These are phyloP conservation scores for Labeo calbasu DNA, from an alignment of 2,797 vertebrate genomes.

Conservation along the genomic window DNA sequence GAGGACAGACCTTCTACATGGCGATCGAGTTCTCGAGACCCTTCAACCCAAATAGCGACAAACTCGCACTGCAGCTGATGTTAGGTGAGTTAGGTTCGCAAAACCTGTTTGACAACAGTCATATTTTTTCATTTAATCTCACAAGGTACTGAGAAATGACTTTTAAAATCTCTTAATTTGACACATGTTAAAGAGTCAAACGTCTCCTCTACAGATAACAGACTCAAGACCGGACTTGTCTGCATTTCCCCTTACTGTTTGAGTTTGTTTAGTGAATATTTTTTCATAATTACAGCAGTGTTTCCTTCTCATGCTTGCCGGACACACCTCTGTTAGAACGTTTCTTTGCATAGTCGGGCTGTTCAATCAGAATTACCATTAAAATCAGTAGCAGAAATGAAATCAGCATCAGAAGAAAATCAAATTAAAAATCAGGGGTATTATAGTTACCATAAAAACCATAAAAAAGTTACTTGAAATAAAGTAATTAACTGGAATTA, in stretches of 20 bases:
- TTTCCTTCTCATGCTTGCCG: not conserved
- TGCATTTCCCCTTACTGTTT: not conserved
- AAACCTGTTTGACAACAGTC: not conserved
- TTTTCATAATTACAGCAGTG: not conserved
- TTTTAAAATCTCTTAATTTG: not conserved
- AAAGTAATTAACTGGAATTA: no score
- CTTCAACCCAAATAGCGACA: conserved; percentile 75
- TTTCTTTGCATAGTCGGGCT: no score
- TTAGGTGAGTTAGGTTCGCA: not conserved
- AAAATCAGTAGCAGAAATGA: no score
- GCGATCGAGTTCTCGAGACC: conserved; percentile 77
- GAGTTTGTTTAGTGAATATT: not conserved
- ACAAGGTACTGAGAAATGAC: not conserved
- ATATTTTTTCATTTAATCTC: no score
- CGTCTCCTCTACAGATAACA: not conserved
- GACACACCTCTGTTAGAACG: not conserved
- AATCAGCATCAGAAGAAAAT: not conserved
- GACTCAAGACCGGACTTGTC: not conserved
- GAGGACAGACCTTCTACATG: conserved; percentile 84
- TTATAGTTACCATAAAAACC: no score
- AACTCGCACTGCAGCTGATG: conserved; percentile 78
- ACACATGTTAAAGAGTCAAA: not conserved
- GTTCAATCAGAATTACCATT: not conserved
- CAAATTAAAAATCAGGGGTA: not conserved
- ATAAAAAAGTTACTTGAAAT: no score